Evolutionary conservation across 2,113 vertebrate species (phyloP), one percentile per base, ranked within the genome.

Genomic region (Tupaia chinensis): DNA sequence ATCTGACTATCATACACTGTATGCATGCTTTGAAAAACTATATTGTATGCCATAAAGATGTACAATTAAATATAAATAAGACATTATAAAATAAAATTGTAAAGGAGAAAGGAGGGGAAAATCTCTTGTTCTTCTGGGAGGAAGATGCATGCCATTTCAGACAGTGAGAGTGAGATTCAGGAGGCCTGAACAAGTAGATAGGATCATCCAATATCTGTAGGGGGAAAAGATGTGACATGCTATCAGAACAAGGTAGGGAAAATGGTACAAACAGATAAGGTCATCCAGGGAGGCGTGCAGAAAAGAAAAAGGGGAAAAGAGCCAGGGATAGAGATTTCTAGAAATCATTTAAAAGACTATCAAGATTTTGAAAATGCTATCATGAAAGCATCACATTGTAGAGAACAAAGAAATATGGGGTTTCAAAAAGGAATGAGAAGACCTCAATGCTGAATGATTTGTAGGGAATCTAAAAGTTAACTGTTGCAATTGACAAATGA

Each of bases 351-450:
- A 85, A 73, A 83, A 72, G 29, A 80, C 32, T 54, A 63, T 66
- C 74, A 53, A 73, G 89, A 83, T 27, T 25, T n/a, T 7, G 72
- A 32, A 60, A 68, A 87, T 72, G 27, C 3, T 58, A 70, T 44
- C 63, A 29, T 61, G 10, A 73, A 85, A 80, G 22, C 7, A 5
- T 66, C 85, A 54, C 0, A 0, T 85, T 0, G 0, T 7, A 63
- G 13, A 60, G 15, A 8, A 23, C 54, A 25, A 90, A 95, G 58
- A 87, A 79, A 22, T 73, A 11, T 0, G 78, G 22, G 8, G 12
- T 66, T 84, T 96, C 53, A 61, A 25, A 89, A 93, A 44, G n/a
- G 14, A 95, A 27, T 53, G 34, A 82, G 32, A 83, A 92, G 86
- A 85, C 16, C 29, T 32, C 77, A 77, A 61, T n/a, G 54, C n/a